Percentiles rank a stretch among this genome's conserved stretches.
phyloP scores from a whole-genome alignment of 2,888 invertebrate genomes.

The Drosophila pseudotakahashii region DNA sequence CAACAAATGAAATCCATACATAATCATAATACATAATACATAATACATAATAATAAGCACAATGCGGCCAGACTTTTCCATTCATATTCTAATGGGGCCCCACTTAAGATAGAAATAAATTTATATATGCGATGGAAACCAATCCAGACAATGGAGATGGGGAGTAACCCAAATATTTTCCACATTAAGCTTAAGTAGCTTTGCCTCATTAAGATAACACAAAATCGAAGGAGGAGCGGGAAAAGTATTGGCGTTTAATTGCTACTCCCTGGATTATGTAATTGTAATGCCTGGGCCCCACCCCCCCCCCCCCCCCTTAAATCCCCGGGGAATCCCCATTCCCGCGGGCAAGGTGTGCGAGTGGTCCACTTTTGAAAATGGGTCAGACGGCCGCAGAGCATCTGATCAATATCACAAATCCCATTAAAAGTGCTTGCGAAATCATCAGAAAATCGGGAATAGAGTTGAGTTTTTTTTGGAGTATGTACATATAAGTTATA shows the following conservation, averaged over 20 bases:
- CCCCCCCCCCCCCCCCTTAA: too few relatives aligned
- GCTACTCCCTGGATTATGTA: constrained; percentile 46
- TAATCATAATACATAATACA: constrained; percentile 66
- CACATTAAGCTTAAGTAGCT: constrained; percentile 74
- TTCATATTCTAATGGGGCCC: constrained; percentile 74
- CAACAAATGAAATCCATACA: constrained; percentile 70
- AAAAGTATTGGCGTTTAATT: constrained; percentile 60
- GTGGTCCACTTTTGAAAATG: constrained; percentile 52
- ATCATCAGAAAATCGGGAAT: constrained; percentile 29
- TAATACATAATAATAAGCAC: constrained; percentile 58
- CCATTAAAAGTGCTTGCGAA: constrained; percentile 61
- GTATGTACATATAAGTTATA: background rate
- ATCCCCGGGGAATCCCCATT: constrained; percentile 20
- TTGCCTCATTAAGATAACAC: constrained; percentile 72
- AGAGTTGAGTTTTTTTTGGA: background rate
- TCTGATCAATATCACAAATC: constrained; percentile 66
- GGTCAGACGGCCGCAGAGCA: constrained; percentile 58
- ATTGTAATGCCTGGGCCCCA: constrained; percentile 43
- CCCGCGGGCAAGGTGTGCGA: constrained; percentile 59
- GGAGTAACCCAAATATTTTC: constrained; percentile 60
- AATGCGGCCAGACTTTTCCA: constrained; percentile 33
- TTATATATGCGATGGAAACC: constrained; percentile 40
- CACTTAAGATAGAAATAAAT: constrained; percentile 62
- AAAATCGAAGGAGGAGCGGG: background rate
- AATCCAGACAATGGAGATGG: constrained; percentile 56